Conservation (phyloP, 2,113 vertebrate genomes). For the Scomber japonicus region DNA sequence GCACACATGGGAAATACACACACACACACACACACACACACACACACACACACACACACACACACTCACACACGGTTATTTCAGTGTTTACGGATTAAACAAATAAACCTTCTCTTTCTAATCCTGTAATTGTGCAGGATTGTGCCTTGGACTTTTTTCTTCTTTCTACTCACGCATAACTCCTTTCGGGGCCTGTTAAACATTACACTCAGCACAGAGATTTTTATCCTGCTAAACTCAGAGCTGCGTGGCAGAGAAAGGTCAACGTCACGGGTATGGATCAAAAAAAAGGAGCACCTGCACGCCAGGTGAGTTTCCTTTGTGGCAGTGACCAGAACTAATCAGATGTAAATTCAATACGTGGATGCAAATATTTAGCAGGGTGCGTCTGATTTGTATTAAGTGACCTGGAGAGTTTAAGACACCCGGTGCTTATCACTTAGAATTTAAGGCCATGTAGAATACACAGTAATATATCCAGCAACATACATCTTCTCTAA, state of each 20-base stretch:
- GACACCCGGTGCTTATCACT: not conserved
- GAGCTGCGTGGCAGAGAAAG: constrained; percentile 10
- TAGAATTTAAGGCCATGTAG: too few species aligned
- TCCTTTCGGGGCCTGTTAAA: constrained; percentile 38
- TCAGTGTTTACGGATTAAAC: not conserved
- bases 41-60: too few species aligned
- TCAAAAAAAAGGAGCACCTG: constrained; percentile 24
- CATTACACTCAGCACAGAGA: constrained; percentile 32
- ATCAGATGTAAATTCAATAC: not conserved
- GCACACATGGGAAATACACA: too few species aligned
- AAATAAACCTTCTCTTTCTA: not conserved
- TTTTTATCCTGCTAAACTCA: constrained; percentile 12
- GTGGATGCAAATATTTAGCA: too few species aligned
- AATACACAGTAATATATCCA: too few species aligned
- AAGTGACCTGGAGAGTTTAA: not conserved
- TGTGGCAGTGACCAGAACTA: not conserved
- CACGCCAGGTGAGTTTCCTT: constrained; percentile 22
- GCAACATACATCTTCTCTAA: not conserved
- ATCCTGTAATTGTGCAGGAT: not conserved
- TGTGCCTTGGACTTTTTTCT: not conserved
- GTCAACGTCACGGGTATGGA: constrained; percentile 19
- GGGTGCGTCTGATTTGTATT: not conserved
- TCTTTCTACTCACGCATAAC: not conserved
- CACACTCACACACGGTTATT: too few species aligned
- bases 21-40: too few species aligned